Evolutionary conservation across 2,888 invertebrate genomes (phyloP).

Genomic region (Watsonalla cultraria): DNA sequence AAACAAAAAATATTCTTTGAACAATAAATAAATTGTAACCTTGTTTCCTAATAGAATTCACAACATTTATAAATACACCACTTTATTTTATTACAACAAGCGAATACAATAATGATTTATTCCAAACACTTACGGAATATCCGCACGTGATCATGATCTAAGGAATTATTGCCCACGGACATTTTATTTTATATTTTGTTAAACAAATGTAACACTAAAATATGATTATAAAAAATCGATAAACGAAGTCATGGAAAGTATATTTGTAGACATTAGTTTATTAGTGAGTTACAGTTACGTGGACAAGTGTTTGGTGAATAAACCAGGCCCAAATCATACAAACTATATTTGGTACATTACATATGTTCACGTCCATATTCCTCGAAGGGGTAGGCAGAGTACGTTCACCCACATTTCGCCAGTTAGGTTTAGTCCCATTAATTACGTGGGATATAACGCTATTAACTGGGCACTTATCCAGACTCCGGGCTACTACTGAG

Average conservation of each 20-base stretch:
- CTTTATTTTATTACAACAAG: neutral
- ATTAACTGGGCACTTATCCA: neutral
- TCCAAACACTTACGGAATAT: too few species aligned
- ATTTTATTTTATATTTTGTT: constrained; percentile 13
- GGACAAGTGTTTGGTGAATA: constrained; percentile 24
- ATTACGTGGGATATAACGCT: neutral
- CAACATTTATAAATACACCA: neutral
- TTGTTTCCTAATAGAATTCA: too few species aligned
- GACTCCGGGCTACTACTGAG: constrained; percentile 6
- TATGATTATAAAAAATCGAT: constrained; percentile 70
- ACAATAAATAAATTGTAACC: too few species aligned
- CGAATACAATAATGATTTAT: neutral
- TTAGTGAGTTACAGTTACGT: constrained; percentile 48
- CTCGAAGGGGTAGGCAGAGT: too few species aligned
- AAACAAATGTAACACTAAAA: constrained; percentile 53
- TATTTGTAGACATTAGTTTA: constrained; percentile 73
- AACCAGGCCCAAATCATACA: neutral
- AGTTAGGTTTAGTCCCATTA: too few species aligned
- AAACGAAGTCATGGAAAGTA: constrained; percentile 50
- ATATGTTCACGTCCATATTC: too few species aligned
- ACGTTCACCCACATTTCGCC: too few species aligned
- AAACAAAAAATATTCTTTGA: too few species aligned
- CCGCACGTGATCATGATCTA: neutral
- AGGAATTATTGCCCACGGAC: neutral
- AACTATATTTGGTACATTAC: too few species aligned